Base-by-base conservation (phyloP, 2,888 invertebrate species). In the Dicyrtoma fusca region DNA sequence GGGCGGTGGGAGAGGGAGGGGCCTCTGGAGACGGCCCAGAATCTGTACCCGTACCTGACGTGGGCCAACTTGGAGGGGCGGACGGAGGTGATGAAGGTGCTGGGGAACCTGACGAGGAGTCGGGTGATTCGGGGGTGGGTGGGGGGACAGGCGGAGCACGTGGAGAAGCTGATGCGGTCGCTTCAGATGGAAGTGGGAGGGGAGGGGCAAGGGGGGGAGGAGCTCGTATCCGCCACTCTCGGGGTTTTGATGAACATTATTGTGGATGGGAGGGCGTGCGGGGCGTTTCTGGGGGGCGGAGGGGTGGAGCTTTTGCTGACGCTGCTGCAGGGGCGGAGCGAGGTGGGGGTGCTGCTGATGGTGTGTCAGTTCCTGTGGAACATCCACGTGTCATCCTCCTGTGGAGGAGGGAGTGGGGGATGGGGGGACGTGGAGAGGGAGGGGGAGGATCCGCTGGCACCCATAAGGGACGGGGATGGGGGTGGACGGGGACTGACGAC, bases 211-310 rank as follows among this genome's bases (percentile, higher is more conserved):
- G 76, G 75, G 59, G 21, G 75, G 25, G 72, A 72, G 25, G 80
- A 80, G 62, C 59, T 77, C 0, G 51, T 79, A 5, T 78, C 76
- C 63, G 78, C 80, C 17, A 79, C 79, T 10, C 72, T 79, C 19
- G 80, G 80, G 4, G 77, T 80, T 13, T 70, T 80, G 11, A 79
- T 80, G 62, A 80, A 80, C 47, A 76, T 80, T 6, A 79, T 80
- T 49, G 75, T 79, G 21, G 77, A 79, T 10, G 75, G 76, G 10
- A 74, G 66, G 57, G 77, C 77, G 11, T 77, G 74, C 69, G 69
- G 64, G 1, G 77, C 76, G 55, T 80, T 80, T 73, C 17, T 77
- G 0, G 63, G 61, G 5, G 53, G 72, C 34, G 55, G 71, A 34
- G 80, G 80, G 6, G 68, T 80, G 11, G 76, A 76, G 13, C 63